These are phyloP conservation scores for Metaphire vulgaris DNA, from an alignment of 1,140 invertebrate species.

Conservation along the genomic window DNA sequence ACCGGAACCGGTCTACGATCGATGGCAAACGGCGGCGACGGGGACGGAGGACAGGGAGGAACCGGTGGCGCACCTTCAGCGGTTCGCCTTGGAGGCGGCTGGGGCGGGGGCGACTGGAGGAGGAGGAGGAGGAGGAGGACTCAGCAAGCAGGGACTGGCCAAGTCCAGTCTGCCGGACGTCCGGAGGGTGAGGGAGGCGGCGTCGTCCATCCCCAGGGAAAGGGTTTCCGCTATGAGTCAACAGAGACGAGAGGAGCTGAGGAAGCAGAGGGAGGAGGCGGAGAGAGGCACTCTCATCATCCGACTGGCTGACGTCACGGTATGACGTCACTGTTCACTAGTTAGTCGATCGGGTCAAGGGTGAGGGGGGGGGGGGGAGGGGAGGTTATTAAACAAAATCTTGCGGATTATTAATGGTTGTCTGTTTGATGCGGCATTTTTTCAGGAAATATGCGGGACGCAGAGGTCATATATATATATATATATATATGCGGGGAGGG, in stretches of 20 bases:
- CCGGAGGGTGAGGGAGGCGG: background rate
- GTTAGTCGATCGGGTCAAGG: no score
- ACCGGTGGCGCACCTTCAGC: background rate
- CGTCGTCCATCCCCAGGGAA: background rate
- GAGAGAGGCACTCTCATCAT: background rate
- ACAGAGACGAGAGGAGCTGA: background rate
- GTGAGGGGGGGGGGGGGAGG: no score
- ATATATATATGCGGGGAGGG: no score
- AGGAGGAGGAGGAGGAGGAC: no score
- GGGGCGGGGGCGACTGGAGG: no score
- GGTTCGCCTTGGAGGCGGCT: background rate
- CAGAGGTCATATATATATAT: no score
- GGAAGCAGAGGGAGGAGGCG: background rate
- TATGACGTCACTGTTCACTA: no score
- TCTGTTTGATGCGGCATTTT: no score
- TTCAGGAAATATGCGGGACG: no score
- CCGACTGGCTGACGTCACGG: background rate
- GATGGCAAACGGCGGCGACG: background rate
- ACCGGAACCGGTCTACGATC: background rate
- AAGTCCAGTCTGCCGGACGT: background rate
- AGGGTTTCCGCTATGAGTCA: background rate
- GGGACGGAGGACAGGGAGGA: no score
- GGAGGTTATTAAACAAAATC: no score
- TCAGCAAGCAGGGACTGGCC: background rate
- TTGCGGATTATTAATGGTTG: no score